These are phyloP conservation scores for Tribolium madens DNA, from an alignment of 1,140 invertebrate species.

Conservation along the genomic window DNA sequence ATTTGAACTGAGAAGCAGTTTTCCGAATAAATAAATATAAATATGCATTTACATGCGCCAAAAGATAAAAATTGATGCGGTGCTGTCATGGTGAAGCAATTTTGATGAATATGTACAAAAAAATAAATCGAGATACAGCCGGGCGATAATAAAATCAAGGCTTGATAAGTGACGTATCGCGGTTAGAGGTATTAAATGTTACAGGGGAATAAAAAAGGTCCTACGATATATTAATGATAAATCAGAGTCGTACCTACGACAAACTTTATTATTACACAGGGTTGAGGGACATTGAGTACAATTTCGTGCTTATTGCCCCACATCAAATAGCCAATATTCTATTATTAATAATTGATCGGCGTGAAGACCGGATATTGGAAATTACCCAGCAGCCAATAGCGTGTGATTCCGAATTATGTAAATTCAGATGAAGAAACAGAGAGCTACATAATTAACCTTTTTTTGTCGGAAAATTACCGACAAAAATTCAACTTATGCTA, in stretches of 20 bases:
- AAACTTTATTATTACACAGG: neutral
- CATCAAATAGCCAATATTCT: conserved; percentile 1
- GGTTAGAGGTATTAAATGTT: conserved; percentile 25
- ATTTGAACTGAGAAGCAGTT: conserved; percentile 1
- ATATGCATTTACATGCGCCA: conserved; percentile 13
- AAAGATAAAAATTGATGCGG: conserved; percentile 3
- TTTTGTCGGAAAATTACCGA: neutral
- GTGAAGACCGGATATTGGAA: neutral
- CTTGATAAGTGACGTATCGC: conserved; percentile 24
- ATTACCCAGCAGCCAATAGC: neutral
- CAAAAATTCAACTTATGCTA: conserved; percentile 18
- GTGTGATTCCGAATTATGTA: conserved; percentile 9
- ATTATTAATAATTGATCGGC: conserved; percentile 21
- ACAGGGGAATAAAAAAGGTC: neutral
- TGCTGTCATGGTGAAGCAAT: neutral
- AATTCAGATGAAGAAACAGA: neutral
- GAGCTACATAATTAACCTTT: neutral
- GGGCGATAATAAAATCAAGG: conserved; percentile 16
- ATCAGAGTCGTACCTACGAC: conserved; percentile 4
- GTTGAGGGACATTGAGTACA: neutral
- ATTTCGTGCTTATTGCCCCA: neutral
- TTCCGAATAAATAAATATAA: conserved; percentile 31
- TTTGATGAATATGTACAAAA: conserved; percentile 16
- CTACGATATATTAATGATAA: conserved; percentile 7
- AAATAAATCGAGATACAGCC: conserved; percentile 26